Conservation (phyloP, 2,113 vertebrate genomes). For the Gymnogyps californianus region DNA sequence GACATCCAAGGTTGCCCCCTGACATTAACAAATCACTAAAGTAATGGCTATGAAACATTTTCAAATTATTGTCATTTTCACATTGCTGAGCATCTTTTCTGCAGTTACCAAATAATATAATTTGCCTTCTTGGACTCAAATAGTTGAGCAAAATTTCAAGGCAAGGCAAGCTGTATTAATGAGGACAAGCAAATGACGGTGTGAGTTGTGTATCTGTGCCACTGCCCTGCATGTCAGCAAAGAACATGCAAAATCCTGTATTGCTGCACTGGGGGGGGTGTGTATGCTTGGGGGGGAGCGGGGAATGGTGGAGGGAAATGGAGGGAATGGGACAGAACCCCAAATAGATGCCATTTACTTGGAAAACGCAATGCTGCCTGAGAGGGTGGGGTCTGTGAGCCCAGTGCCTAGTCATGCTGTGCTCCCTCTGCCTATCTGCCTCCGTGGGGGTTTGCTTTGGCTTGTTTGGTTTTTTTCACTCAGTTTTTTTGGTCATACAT, state of each 20-base stretch:
- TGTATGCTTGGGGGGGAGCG: neutral
- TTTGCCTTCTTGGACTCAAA: neutral
- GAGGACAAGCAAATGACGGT: neutral
- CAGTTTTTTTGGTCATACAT: neutral
- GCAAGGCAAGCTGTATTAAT: neutral
- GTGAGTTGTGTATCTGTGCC: neutral
- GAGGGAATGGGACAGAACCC: neutral
- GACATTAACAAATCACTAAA: neutral
- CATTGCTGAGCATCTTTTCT: neutral
- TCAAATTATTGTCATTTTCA: neutral
- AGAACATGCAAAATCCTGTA: neutral
- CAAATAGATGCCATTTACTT: neutral
- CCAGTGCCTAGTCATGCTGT: conserved; percentile 21
- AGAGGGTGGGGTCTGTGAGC: neutral
- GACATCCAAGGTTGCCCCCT: neutral
- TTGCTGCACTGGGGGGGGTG: neutral
- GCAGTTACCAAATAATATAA: neutral
- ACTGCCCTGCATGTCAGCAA: neutral
- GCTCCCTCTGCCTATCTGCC: neutral
- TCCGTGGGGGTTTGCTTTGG: neutral
- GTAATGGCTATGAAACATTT: neutral
- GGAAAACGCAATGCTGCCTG: neutral
- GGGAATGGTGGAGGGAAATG: too few relatives aligned
- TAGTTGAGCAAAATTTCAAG: neutral
- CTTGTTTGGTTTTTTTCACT: neutral